Evolutionary conservation across 2,113 vertebrate genomes (phyloP), one percentile per base, ranked within the genome.

Genomic region (Pristiophorus japonicus): DNA sequence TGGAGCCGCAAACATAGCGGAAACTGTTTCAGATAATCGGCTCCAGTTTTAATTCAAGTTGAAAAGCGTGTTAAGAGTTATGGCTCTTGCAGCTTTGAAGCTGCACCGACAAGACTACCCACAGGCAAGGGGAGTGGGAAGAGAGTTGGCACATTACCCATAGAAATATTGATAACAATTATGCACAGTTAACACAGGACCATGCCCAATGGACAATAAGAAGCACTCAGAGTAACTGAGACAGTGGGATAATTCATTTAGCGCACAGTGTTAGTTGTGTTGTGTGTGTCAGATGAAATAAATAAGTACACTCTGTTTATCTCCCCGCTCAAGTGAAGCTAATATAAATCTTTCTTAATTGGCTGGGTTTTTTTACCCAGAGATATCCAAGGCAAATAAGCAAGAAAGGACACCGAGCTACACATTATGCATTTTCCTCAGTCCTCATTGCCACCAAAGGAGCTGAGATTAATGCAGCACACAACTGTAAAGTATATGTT

Each of bases 401-500:
- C 66, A 94, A 92, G 66, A 94, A 94, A 70, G 93, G 38, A 73
- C 45, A 7, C 34, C 27, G 27, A 70, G 5, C 65, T 45, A 63
- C 16, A 63, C 16, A 51, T 73, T 34, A 94, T 51, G 24, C 65
- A 70, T 73, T 47, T 73, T 47, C 93, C 70, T 27, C 38, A 94
- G 18, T 70, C 27, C 66, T 45, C 11, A 12, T 73, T 70, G 93
- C 93, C 93, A 94, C 93, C 93, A 94, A 45, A 70, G 93, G 42
- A 94, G 93, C 22, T 14, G 66, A 94, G 66, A 94, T 94, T 94
- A 94, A 94, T 94, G 66, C 66, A 73, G 45, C 65, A 63, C 59
- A 94, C 70, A 94, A 94, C 93, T 94, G 66, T 73, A 94, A 94
- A 94, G 93, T 94, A 73, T 51, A 94, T 94, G 27, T 94, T 92